Base-by-base conservation (phyloP, 2,113 vertebrate species). In the Tenrec ecaudatus region DNA sequence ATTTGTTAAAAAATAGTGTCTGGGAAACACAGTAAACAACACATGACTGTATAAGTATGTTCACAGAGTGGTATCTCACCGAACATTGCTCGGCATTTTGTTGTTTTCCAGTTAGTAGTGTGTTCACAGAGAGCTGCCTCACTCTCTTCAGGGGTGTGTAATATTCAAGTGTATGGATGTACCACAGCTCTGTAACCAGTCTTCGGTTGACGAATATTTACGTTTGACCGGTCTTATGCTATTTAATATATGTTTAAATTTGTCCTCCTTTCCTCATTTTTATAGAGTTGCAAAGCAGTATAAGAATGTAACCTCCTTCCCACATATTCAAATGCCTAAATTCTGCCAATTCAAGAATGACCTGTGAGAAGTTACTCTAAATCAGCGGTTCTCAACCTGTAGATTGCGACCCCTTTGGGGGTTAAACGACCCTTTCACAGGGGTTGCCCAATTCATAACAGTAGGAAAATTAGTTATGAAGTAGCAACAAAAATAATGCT, bases 261-360 rank as follows among this genome's bases (percentile, higher is more conserved):
- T 76, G 15, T 82, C 77, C n/a, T 43, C 11, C 12, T 58, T 78
- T 79, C 19, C 85, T 85, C 27, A 22, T 83, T 94, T 94, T 77
- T 33, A 80, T 47, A 87, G 47, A 68, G 77, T 57, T 78, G 86
- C 22, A 17, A 82, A 88, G 19, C 53, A 73, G 75, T 8, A 14
- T 38, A 3, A 79, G 83, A 58, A 92, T 82, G 82, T 33, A 64
- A 89, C 57, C 33, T 33, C 19, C 23, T 79, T 57, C 12, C 4
- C 40, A 2, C 5, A 0, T 68, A 47, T 36, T 81, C n/a, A 8
- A 1, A 33, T 31, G 17, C 53, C 31, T 66, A 25, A 27, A n/a
- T 29, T 73, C 36, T 69, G 53, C 19, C 23, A 79, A 15, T 22
- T 82, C 77, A 77, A 12, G 29, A 82, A 25, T 36, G 43, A 33